Evolutionary conservation across 2,797 vertebrate species (phyloP).

Genomic region (Falco biarmicus): DNA sequence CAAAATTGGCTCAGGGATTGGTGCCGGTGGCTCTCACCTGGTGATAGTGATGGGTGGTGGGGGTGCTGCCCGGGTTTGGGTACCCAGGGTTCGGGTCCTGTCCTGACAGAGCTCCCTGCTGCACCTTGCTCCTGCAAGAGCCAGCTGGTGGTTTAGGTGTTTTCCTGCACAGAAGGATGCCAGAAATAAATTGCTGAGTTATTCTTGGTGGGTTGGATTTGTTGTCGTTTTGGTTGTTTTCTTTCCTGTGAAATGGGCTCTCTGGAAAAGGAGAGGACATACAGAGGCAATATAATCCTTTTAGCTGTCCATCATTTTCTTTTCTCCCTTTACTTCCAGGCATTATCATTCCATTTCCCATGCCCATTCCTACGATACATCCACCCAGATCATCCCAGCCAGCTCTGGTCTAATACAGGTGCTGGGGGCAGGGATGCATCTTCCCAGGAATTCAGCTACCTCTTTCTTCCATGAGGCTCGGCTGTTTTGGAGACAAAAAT

Average conservation of each 20-base stretch:
- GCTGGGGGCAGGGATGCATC: not conserved
- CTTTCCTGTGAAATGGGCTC: not conserved
- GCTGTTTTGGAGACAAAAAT: not conserved
- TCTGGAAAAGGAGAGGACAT: not conserved
- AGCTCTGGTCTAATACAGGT: not conserved
- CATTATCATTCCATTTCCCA: not conserved
- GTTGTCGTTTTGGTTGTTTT: not conserved
- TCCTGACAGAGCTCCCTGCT: fast-evolving
- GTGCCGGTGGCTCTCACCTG: not conserved
- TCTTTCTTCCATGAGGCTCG: not conserved
- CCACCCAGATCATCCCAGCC: not conserved
- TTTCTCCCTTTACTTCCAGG: not conserved
- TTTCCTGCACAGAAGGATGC: not conserved
- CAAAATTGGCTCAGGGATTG: not conserved
- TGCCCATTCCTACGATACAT: fast-evolving
- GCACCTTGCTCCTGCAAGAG: not conserved
- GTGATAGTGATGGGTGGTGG: not conserved
- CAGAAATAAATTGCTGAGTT: not conserved
- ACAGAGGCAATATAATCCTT: fast-evolving
- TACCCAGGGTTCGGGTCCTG: not conserved
- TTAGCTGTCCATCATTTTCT: not conserved
- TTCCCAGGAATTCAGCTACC: not conserved
- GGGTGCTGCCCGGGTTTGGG: not conserved
- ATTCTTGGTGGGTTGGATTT: not conserved
- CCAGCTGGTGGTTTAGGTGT: not conserved